Conservation (phyloP, 2,888 invertebrate species). For the Disparrhopalites patrizii region DNA sequence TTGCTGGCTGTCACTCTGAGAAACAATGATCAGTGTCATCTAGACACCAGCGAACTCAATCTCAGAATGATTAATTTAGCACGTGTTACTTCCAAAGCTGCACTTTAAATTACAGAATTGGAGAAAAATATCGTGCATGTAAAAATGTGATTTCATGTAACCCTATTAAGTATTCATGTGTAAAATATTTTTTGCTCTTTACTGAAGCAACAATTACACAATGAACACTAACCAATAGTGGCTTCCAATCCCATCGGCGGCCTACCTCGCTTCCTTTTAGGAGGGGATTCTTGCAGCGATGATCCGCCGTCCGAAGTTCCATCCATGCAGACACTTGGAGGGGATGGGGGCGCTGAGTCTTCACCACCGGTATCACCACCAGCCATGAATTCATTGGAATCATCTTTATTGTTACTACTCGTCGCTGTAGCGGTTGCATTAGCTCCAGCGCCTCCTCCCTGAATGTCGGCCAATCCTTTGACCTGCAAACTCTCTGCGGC, state of each 20-base stretch:
- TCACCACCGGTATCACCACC: conserved; percentile 37
- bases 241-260: conserved; percentile 57
- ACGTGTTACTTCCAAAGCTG: conserved; percentile 17
- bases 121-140: conserved; percentile 14
- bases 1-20: too few species aligned
- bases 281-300: conserved; percentile 52
- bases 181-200: neutral
- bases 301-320: conserved; percentile 48
- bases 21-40: too few species aligned
- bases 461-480: conserved; percentile 85
- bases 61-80: neutral
- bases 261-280: conserved; percentile 63
- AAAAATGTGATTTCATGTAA: neutral
- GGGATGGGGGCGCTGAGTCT: conserved; percentile 47
- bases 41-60: too few species aligned
- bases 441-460: conserved; percentile 62
- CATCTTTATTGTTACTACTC: conserved; percentile 44
- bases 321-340: conserved; percentile 44
- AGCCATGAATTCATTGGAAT: conserved; percentile 43
- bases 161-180: neutral
- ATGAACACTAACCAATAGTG: conserved; percentile 30
- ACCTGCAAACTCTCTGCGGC: conserved; percentile 88
- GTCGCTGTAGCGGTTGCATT: conserved; percentile 50
- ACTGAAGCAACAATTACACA: neutral
- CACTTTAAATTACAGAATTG: neutral